Evolutionary conservation across 2,888 invertebrate species (phyloP).

Genomic region (Timema cristinae): DNA sequence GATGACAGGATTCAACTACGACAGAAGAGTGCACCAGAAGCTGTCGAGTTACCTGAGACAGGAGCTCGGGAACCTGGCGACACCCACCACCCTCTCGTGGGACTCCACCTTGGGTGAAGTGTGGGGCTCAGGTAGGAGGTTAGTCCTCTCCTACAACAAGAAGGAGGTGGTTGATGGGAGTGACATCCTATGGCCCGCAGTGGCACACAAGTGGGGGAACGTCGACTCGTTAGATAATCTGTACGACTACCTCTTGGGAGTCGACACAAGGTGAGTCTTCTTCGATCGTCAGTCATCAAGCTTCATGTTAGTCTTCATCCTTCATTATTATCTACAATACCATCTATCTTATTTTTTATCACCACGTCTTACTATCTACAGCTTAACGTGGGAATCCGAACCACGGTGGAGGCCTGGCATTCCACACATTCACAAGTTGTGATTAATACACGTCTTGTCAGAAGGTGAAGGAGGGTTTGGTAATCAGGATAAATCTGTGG

Average conservation of each 20-base stretch:
- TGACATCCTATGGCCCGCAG: slow-evolving; percentile 51
- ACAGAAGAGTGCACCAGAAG: slow-evolving; percentile 39
- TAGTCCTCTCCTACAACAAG: slow-evolving; percentile 51
- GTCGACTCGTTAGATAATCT: slow-evolving; percentile 53
- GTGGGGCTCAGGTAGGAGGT: slow-evolving; percentile 49
- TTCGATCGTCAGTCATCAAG: neutral
- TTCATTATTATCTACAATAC: no score
- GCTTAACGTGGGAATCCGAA: no score
- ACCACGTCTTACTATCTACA: no score
- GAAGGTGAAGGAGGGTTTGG: no score
- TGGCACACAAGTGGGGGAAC: slow-evolving; percentile 65
- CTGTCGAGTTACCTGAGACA: slow-evolving; percentile 43
- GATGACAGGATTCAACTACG: slow-evolving; percentile 44
- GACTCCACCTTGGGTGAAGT: slow-evolving; percentile 47
- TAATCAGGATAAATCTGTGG: no score
- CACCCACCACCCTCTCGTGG: slow-evolving; percentile 46
- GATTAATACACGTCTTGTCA: no score
- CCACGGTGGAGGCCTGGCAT: no score
- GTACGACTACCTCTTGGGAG: slow-evolving; percentile 48
- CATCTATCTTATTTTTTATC: no score
- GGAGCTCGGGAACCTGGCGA: slow-evolving; percentile 42
- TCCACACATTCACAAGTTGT: no score
- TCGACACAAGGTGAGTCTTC: slow-evolving; percentile 31
- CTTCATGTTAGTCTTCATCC: no score
- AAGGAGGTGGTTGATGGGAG: slow-evolving; percentile 27